phyloP scores from a whole-genome alignment of 2,888 invertebrate genomes.

The Steinernema scapterisci region DNA sequence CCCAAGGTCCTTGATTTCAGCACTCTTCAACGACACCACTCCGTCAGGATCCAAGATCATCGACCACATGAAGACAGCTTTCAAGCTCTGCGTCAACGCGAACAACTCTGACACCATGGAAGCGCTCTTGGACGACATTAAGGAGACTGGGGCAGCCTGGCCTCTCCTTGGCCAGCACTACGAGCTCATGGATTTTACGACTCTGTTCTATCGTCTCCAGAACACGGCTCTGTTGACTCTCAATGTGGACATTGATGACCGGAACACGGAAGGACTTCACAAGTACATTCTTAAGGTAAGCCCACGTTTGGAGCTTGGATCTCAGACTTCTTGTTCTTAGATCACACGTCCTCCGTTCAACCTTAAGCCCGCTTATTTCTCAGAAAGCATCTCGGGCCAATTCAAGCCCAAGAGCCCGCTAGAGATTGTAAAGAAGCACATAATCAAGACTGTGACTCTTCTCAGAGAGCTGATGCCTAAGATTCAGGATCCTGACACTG shows the following conservation, averaged over 20 bases:
- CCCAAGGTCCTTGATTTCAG: no score
- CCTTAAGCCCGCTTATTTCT: not conserved
- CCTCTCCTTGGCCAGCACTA: not conserved
- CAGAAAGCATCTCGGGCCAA: no score
- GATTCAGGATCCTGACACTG: not conserved
- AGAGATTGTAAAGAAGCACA: not conserved
- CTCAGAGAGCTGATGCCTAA: not conserved
- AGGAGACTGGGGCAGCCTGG: not conserved
- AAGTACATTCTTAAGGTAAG: not conserved
- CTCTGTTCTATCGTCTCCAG: not conserved
- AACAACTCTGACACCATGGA: not conserved
- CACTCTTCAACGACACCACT: not conserved
- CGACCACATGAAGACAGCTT: not conserved
- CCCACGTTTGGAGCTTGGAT: not conserved
- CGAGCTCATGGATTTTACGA: constrained; percentile 49
- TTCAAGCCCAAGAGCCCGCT: not conserved
- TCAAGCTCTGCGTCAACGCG: not conserved
- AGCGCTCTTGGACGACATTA: not conserved
- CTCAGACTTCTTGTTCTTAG: not conserved
- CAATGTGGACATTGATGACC: not conserved
- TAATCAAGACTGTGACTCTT: not conserved
- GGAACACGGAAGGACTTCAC: not conserved
- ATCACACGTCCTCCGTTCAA: not conserved
- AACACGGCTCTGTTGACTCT: not conserved
- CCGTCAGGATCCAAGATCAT: not conserved